Evolutionary conservation across 2,113 vertebrate species (phyloP).

Genomic region (Polypterus bichir): DNA sequence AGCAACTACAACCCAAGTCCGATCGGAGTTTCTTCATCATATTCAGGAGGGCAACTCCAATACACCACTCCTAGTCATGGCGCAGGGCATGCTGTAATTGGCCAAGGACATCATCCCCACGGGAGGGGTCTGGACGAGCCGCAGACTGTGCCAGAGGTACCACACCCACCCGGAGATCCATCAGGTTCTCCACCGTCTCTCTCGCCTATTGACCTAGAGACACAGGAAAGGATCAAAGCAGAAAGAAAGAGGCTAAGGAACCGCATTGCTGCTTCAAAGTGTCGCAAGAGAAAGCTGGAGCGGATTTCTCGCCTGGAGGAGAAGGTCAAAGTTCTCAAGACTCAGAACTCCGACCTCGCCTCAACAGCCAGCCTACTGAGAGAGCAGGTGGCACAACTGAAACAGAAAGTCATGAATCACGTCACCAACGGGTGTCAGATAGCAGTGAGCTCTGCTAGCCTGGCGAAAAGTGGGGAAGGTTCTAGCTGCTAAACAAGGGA

Average conservation of each 20-base stretch:
- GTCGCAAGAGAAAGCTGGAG: conserved; percentile 57
- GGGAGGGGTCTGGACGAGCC: conserved; percentile 38
- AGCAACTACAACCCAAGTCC: conserved; percentile 41
- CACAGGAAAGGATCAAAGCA: conserved; percentile 56
- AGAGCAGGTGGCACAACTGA: conserved; percentile 56
- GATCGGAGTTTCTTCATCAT: conserved; percentile 24
- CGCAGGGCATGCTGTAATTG: conserved; percentile 3
- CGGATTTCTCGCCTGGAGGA: conserved; percentile 57
- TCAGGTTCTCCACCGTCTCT: conserved; percentile 42
- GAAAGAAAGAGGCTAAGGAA: conserved; percentile 58
- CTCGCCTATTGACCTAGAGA: conserved; percentile 54
- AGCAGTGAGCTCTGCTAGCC: conserved; percentile 20
- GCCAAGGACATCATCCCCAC: conserved; percentile 8
- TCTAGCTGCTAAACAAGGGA: neutral
- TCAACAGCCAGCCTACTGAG: conserved; percentile 54
- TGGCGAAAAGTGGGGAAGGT: neutral
- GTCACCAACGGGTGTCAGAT: conserved; percentile 58
- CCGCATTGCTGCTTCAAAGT: conserved; percentile 61
- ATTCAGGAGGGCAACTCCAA: conserved; percentile 22
- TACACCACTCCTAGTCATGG: conserved; percentile 19
- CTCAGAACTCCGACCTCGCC: conserved; percentile 56
- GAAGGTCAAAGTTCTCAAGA: conserved; percentile 58
- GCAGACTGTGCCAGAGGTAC: conserved; percentile 48
- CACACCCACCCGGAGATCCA: conserved; percentile 22
- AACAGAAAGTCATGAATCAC: conserved; percentile 57